These are phyloP conservation scores for Odobenus rosmarus DNA, from an alignment of 2,113 vertebrate genomes.

Conservation along the genomic window DNA sequence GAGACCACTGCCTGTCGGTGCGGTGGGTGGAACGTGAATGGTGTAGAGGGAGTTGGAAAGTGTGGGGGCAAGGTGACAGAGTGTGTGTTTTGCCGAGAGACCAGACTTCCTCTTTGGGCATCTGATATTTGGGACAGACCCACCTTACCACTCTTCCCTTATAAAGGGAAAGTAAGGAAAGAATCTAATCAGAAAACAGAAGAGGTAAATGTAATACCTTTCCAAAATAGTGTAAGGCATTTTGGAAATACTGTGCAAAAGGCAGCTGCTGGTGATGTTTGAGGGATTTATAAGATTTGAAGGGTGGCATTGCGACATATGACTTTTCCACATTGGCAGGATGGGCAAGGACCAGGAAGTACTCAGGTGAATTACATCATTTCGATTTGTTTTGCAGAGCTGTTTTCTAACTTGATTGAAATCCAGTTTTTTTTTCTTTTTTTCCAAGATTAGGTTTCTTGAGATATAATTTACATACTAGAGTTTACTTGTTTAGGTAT, in stretches of 20 bases:
- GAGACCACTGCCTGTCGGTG: background rate
- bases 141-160: background rate
- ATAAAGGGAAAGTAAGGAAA: background rate
- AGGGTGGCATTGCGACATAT: fast-evolving
- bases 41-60: too few relatives aligned
- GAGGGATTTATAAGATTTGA: background rate
- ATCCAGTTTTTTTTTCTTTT: background rate
- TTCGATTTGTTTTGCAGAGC: background rate
- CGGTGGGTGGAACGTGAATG: fast-evolving
- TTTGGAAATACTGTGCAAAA: background rate
- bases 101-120: background rate
- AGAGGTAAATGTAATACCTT: background rate
- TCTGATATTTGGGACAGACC: background rate
- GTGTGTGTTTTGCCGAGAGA: background rate
- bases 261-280: background rate
- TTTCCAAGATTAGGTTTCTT: background rate
- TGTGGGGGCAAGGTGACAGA: background rate
- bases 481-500: background rate
- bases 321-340: background rate
- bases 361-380: background rate
- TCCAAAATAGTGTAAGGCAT: background rate
- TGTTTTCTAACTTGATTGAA: background rate
- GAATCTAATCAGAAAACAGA: background rate
- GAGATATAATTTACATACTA: background rate
- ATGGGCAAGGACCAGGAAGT: background rate